Percentiles rank a stretch among this genome's conserved stretches.
phyloP scores from a whole-genome alignment of 2,888 invertebrate species.

The Thelaira solivaga region DNA sequence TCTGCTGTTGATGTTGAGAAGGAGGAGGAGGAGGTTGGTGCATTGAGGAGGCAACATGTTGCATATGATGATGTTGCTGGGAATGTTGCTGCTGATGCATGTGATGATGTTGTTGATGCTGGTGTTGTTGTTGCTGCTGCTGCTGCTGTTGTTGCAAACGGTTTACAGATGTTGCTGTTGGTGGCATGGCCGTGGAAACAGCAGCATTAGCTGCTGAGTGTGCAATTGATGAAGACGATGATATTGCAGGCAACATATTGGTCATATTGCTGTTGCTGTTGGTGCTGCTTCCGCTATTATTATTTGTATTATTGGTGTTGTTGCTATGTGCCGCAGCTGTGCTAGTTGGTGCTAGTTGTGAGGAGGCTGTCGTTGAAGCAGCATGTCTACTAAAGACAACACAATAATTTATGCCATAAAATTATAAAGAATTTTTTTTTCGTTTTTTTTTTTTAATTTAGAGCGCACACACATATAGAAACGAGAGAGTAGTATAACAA shows the following conservation, averaged over 20 bases:
- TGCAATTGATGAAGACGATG: conserved; percentile 17
- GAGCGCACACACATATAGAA: conserved; percentile 50
- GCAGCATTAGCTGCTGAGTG: conserved; percentile 30
- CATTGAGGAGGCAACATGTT: conserved; percentile 63
- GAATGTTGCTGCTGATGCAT: conserved; percentile 63
- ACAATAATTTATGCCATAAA: conserved; percentile 49
- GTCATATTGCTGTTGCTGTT: conserved; percentile 35
- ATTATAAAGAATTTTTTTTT: conserved; percentile 29
- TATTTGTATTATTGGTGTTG: conserved; percentile 25
- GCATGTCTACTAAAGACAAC: conserved; percentile 58
- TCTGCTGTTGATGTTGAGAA: conserved; percentile 62
- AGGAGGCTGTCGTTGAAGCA: conserved; percentile 33
- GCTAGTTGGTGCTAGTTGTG: conserved; percentile 43
- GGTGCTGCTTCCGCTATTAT: conserved; percentile 4
- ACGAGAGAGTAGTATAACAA: conserved; percentile 53
- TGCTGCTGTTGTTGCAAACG: conserved; percentile 50
- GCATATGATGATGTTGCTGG: conserved; percentile 67
- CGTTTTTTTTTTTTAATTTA: conserved; percentile 2
- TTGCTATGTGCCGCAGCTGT: conserved; percentile 33
- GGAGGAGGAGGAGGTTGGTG: conserved; percentile 56
- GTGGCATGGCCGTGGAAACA: conserved; percentile 37
- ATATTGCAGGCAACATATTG: conserved; percentile 45
- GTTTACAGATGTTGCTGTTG: conserved; percentile 38
- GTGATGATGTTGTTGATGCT: conserved; percentile 50
- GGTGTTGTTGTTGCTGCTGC: conserved; percentile 29